Conservation (phyloP, 1,140 invertebrate species). For the Caligus rogercresseyi region DNA sequence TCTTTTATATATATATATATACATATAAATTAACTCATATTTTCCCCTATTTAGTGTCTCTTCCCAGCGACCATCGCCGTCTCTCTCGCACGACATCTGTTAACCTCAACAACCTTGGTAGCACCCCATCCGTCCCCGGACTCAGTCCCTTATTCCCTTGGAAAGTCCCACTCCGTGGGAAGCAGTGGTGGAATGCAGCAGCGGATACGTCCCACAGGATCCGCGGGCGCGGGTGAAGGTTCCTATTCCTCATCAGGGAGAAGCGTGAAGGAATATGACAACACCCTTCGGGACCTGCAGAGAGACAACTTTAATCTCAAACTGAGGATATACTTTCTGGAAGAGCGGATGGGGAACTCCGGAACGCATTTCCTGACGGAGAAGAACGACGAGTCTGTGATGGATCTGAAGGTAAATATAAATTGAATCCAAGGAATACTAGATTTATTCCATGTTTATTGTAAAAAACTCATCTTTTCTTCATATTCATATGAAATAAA, state of each 20-base stretch:
- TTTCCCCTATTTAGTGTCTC: no score
- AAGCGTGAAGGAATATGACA: conserved; percentile 75
- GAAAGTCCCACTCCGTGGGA: not conserved
- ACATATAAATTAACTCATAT: no score
- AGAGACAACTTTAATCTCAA: conserved; percentile 87
- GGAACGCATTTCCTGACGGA: not conserved
- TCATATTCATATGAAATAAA: no score
- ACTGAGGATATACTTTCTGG: conserved; percentile 68
- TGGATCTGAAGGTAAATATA: not conserved
- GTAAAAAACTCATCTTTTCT: no score
- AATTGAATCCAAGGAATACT: no score
- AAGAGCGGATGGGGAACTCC: conserved; percentile 50
- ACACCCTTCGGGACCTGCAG: conserved; percentile 54
- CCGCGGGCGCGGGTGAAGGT: not conserved
- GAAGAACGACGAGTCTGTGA: not conserved
- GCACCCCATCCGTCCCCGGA: no score
- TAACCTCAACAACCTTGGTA: no score
- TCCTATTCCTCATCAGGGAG: conserved; percentile 31
- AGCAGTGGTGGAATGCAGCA: not conserved
- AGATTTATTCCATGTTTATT: no score
- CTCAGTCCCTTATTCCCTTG: not conserved
- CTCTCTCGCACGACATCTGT: no score
- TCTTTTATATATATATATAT: no score
- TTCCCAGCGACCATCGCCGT: no score
- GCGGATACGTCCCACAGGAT: not conserved